phyloP scores from a whole-genome alignment of 2,113 vertebrate species.

The Campylorhamphus procurvoides region DNA sequence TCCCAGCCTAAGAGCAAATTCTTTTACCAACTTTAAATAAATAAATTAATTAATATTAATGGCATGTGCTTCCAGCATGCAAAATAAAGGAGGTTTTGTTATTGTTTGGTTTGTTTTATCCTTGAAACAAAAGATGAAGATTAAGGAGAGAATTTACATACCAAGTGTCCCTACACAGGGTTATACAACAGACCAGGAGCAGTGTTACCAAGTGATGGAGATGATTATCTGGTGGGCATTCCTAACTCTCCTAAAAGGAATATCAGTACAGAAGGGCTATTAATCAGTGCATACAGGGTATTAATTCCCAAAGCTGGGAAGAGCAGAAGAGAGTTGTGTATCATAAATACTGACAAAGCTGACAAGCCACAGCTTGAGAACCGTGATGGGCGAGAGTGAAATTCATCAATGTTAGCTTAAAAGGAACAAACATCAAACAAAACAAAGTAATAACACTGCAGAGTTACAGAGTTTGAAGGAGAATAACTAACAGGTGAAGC shows the following conservation, averaged over 20 bases:
- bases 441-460: not conserved
- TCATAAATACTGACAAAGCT: not conserved
- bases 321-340: not conserved
- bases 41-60: slow-evolving; percentile 76
- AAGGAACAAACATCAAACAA: slow-evolving; percentile 11
- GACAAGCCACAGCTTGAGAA: not conserved
- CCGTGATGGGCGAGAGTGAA: not conserved
- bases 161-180: not conserved
- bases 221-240: not conserved
- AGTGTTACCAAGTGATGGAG: not conserved
- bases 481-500: not conserved
- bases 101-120: slow-evolving; percentile 50
- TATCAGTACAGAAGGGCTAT: not conserved
- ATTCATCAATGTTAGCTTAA: slow-evolving; percentile 20
- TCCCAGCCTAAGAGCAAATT: slow-evolving; percentile 65
- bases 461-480: not conserved
- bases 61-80: slow-evolving; percentile 53
- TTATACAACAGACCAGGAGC: not conserved
- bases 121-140: slow-evolving; percentile 36
- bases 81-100: slow-evolving; percentile 51
- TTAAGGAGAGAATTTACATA: slow-evolving; percentile 29
- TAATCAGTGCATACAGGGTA: not conserved
- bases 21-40: slow-evolving; percentile 67
- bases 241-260: not conserved
- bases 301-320: not conserved